Percentiles rank a stretch among this genome's conserved stretches.
phyloP scores from a whole-genome alignment of 1,140 invertebrate species.

The Scaptodrosophila lebanonensis region DNA sequence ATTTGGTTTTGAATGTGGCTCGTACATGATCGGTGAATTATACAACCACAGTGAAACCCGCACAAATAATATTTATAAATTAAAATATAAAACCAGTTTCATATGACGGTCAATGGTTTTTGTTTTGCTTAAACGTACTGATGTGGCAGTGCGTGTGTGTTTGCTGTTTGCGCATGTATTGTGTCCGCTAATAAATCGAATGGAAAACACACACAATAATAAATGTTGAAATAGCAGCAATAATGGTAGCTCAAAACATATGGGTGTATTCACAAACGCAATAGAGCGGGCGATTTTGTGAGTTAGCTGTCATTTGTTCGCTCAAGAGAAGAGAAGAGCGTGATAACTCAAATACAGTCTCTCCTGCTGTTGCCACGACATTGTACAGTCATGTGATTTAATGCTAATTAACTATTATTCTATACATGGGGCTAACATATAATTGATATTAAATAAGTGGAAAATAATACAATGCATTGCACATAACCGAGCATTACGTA shows the following conservation, averaged over 20 bases:
- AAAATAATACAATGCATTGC: conserved; percentile 7
- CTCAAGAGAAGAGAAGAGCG: conserved; percentile 5
- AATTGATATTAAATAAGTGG: conserved; percentile 7
- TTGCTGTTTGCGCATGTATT: conserved; percentile 21
- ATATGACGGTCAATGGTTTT: conserved; percentile 53
- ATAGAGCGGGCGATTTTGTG: conserved; percentile 18
- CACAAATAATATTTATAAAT: no score
- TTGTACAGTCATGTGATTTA: conserved; percentile 55
- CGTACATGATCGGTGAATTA: no score
- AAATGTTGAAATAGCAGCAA: neutral
- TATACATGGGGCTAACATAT: conserved; percentile 1
- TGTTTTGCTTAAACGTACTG: conserved; percentile 26
- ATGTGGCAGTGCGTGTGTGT: conserved; percentile 7
- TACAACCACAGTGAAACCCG: no score
- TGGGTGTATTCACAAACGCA: conserved; percentile 27
- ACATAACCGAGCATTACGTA: no score
- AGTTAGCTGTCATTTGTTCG: neutral
- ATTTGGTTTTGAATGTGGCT: no score
- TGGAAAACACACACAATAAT: conserved; percentile 35
- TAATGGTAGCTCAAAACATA: conserved; percentile 1
- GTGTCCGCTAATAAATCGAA: conserved; percentile 59
- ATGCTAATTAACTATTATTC: conserved; percentile 51
- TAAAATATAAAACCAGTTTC: conserved; percentile 66
- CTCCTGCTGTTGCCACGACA: conserved; percentile 27
- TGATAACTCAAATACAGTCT: conserved; percentile 24